Evolutionary conservation across 2,113 vertebrate genomes (phyloP).

Genomic region (Protomyctophum bolini): DNA sequence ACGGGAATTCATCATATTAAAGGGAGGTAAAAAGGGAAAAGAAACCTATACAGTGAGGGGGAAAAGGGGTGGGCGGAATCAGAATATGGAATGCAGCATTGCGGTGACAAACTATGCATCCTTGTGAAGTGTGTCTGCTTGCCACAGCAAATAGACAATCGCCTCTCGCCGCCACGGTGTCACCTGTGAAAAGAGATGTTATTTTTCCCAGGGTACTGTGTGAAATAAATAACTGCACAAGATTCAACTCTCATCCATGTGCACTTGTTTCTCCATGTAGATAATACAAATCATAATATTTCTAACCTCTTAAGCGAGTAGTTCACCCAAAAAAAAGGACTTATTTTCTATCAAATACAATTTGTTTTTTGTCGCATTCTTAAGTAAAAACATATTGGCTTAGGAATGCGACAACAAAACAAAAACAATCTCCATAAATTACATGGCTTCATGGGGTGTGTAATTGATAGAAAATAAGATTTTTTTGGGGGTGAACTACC

Average conservation of each 20-base stretch:
- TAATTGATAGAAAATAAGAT: neutral
- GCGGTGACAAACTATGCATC: neutral
- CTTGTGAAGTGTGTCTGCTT: constrained; percentile 3
- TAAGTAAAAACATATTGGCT: too few species aligned
- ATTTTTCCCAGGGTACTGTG: neutral
- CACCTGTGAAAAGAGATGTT: constrained; percentile 9
- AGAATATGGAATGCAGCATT: constrained; percentile 6
- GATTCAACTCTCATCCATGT: constrained; percentile 18
- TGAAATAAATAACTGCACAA: neutral
- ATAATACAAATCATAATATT: constrained; percentile 21
- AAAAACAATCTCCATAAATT: too few species aligned
- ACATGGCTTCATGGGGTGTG: too few species aligned
- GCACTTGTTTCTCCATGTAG: constrained; percentile 9
- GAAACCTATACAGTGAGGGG: too few species aligned
- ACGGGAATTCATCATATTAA: too few species aligned
- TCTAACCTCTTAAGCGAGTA: neutral
- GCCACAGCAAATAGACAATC: constrained; percentile 18
- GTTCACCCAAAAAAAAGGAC: too few species aligned
- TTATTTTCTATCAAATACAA: too few species aligned
- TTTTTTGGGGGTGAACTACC: constrained; percentile 35
- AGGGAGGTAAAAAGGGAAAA: too few species aligned
- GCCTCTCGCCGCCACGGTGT: constrained; percentile 2
- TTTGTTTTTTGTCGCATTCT: too few species aligned
- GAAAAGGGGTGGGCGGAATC: too few species aligned
- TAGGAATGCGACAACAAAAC: too few species aligned